Evolutionary conservation across 2,797 vertebrate genomes (phyloP).

Genomic region (Percopsis omiscomaycus): DNA sequence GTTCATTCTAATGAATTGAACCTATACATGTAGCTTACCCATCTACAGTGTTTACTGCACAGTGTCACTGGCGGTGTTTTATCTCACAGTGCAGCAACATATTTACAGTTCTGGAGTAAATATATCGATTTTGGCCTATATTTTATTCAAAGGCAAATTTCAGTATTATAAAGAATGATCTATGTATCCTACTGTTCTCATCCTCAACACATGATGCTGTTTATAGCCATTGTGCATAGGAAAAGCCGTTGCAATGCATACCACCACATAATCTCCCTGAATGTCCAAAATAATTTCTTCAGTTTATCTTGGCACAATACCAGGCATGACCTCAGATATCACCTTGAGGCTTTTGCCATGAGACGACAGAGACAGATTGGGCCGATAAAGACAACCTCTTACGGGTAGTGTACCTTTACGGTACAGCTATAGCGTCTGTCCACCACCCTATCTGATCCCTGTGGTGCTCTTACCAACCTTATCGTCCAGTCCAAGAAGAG

Average conservation of each 20-base stretch:
- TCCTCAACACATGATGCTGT: neutral
- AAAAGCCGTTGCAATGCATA: neutral
- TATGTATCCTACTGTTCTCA: conserved; percentile 29
- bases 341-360: conserved; percentile 38
- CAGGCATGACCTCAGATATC: conserved; percentile 52
- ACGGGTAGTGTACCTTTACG: neutral
- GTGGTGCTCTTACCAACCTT: conserved; percentile 65
- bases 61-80: conserved; percentile 25
- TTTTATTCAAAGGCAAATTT: too few relatives aligned
- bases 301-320: conserved; percentile 17
- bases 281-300: conserved; percentile 17
- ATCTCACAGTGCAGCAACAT: conserved; percentile 45
- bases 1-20: conserved; percentile 67
- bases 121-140: conserved; percentile 30
- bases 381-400: too few relatives aligned
- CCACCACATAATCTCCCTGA: neutral
- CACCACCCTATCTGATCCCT: conserved; percentile 65
- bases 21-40: neutral
- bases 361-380: conserved; percentile 19
- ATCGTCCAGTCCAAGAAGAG: conserved; percentile 70
- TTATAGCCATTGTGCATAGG: conserved; percentile 26
- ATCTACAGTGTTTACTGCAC: conserved; percentile 54
- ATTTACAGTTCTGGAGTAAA: conserved; percentile 29
- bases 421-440: conserved; percentile 30
- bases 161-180: too few relatives aligned